phyloP scores from a whole-genome alignment of 1,140 invertebrate genomes.

The Scaptomyza montana region DNA sequence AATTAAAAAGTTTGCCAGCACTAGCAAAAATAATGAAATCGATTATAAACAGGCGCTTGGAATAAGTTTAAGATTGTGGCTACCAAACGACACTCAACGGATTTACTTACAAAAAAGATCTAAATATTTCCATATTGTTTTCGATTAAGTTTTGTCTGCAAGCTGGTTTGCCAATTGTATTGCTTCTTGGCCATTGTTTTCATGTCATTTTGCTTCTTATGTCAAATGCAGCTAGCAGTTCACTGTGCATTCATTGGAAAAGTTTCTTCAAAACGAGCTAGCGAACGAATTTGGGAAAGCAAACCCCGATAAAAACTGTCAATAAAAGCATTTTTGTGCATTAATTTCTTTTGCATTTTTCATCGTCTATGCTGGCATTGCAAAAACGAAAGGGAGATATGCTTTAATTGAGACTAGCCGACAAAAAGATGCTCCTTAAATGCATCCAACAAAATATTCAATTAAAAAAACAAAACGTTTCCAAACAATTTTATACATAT shows the following conservation, averaged over 20 bases:
- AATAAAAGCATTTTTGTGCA: conserved; percentile 74
- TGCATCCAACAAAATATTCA: too few relatives aligned
- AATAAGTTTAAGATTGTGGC: neutral
- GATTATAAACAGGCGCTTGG: conserved; percentile 57
- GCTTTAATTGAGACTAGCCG: neutral
- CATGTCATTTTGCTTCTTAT: conserved; percentile 39
- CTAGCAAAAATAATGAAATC: conserved; percentile 72
- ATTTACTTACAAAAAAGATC: neutral
- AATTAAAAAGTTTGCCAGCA: conserved; percentile 71
- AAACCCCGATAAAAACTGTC: conserved; percentile 56
- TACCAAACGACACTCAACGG: neutral
- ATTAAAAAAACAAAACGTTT: too few relatives aligned
- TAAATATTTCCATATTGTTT: neutral
- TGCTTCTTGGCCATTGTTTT: conserved; percentile 60
- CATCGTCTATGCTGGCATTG: conserved; percentile 22
- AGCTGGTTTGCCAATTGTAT: conserved; percentile 58
- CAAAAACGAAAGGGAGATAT: conserved; percentile 4
- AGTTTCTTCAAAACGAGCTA: conserved; percentile 38
- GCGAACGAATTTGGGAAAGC: conserved; percentile 18
- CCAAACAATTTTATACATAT: too few relatives aligned
- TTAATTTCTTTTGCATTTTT: conserved; percentile 55
- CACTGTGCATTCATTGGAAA: conserved; percentile 48
- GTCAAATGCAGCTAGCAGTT: conserved; percentile 55
- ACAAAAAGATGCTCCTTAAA: neutral
- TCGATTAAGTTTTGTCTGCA: conserved; percentile 28